A percentile compares a stretch with the other conserved stretches of the same genome.
These are phyloP conservation scores for Rousettus leschenaultii DNA, from an alignment of 2,113 vertebrate species.

Conservation along the genomic window DNA sequence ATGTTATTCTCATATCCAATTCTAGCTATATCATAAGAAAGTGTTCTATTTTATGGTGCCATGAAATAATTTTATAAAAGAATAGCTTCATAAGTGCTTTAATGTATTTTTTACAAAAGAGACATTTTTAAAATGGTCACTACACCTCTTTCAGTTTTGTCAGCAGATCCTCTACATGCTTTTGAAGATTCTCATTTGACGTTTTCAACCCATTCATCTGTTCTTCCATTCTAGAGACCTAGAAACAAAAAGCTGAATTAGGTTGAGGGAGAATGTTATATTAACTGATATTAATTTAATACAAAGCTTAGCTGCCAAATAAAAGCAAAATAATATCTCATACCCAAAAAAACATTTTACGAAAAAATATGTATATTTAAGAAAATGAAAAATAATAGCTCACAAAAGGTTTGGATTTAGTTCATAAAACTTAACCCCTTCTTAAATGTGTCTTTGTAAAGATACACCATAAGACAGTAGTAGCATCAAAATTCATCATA, in stretches of 20 bases:
- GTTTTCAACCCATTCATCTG: constrained; percentile 90
- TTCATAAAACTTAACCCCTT: constrained; percentile 10
- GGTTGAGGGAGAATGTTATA: neutral
- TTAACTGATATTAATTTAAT: constrained; percentile 9
- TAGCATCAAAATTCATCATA: neutral
- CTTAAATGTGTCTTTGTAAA: neutral
- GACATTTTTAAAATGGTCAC: neutral
- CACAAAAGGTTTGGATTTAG: neutral
- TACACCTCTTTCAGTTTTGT: constrained; percentile 92
- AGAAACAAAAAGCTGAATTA: neutral
- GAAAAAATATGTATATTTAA: neutral
- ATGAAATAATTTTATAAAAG: neutral
- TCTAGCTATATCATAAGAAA: neutral
- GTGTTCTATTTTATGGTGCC: neutral
- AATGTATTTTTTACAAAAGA: neutral
- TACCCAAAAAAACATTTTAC: neutral
- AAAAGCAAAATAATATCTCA: neutral
- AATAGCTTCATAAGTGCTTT: neutral
- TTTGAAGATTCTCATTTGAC: constrained; percentile 92
- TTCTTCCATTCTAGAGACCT: constrained; percentile 92
- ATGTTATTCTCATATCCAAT: neutral
- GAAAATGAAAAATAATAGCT: neutral
- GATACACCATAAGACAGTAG: rapidly evolving
- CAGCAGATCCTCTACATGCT: constrained; percentile 91
- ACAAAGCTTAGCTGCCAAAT: neutral